Base-by-base conservation (phyloP, 2,888 invertebrate species). In the Metallyticus violacea region DNA sequence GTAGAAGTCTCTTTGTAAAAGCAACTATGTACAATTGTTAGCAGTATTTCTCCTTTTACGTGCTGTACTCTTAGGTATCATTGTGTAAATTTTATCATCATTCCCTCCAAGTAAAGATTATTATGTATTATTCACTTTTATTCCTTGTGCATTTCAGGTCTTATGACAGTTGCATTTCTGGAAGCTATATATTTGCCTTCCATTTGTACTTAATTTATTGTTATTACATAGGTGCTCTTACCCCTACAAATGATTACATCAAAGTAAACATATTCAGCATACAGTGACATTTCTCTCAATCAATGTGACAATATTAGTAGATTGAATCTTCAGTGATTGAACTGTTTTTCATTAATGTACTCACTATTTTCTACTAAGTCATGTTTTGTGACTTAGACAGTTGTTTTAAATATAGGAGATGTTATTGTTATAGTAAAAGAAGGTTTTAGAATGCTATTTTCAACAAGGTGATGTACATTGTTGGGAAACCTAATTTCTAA, bases 281-380 rank as follows among this genome's bases (percentile, higher is more conserved):
- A 15, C 40, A 62, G 22, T 62, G 40, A 62, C 40, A 81, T 40
- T 87, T 86, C 84, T 87, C 83, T 88, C 86, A 87, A 86, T 87
- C 87, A 87, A 83, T 85, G 85, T 88, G 88, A 88, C 88, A 87
- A 87, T 88, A 88, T 88, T 82, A 88, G 81, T 81, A 83, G 77
- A 85, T 79, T 29, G 77, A 40, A n/a, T 25, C 29, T 30, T 25
- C 83, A 81, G 76, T 77, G 29, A n/a, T n/a, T 77, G n/a, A 81
- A 77, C 62, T 77, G n/a, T 77, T 85, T n/a, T 29, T 85, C 77
- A 28, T 81, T 28, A 81, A 26, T 81, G 85, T 78, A 85, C 77
- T 30, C 28, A 9, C 25, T 82, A 28, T 83, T 40, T 83, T 81
- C 29, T 27, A 28, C 62, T 25, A 85, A 76, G 77, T 15, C 40